A percentile compares a stretch with the other conserved stretches of the same genome.
Conservation (phyloP, 2,797 vertebrate species). For the Orientallactaga sibirica region DNA sequence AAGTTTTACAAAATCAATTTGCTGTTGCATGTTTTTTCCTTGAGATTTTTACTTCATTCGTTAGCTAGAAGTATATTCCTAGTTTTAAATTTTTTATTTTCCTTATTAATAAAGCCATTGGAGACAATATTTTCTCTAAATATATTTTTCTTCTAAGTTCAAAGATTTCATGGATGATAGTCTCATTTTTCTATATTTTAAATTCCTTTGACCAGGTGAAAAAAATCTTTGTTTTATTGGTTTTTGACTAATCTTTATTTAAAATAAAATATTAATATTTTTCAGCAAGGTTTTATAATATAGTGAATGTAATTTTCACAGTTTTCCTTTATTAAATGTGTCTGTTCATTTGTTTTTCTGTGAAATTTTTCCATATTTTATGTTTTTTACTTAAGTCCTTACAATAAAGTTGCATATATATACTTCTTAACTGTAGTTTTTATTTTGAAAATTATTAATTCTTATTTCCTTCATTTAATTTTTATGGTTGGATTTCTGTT, state of each 20-base stretch:
- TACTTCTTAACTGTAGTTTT: neutral
- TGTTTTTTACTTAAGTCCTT: slow-evolving; percentile 29
- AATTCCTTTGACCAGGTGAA: neutral
- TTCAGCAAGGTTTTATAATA: neutral
- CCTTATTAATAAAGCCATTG: slow-evolving; percentile 50
- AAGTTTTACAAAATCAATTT: slow-evolving; percentile 19
- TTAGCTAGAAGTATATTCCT: neutral
- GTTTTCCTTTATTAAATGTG: slow-evolving; percentile 1
- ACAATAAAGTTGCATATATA: slow-evolving; percentile 22
- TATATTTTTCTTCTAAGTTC: slow-evolving; percentile 20
- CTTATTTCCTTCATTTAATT: neutral
- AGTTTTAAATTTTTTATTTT: slow-evolving; percentile 47
- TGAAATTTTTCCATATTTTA: neutral
- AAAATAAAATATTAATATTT: slow-evolving; percentile 21
- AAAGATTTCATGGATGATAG: neutral
- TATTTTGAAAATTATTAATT: slow-evolving; percentile 10
- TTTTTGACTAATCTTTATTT: slow-evolving; percentile 1
- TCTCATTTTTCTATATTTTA: neutral
- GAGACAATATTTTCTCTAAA: slow-evolving; percentile 15
- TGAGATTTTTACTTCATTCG: neutral
- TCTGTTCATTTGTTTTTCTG: neutral
- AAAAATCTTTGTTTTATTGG: slow-evolving; percentile 10
- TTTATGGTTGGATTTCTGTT: neutral
- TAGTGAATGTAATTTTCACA: neutral
- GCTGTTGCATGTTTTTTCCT: neutral